Evolutionary conservation across 2,113 vertebrate genomes (phyloP).

Genomic region (Zeus faber): DNA sequence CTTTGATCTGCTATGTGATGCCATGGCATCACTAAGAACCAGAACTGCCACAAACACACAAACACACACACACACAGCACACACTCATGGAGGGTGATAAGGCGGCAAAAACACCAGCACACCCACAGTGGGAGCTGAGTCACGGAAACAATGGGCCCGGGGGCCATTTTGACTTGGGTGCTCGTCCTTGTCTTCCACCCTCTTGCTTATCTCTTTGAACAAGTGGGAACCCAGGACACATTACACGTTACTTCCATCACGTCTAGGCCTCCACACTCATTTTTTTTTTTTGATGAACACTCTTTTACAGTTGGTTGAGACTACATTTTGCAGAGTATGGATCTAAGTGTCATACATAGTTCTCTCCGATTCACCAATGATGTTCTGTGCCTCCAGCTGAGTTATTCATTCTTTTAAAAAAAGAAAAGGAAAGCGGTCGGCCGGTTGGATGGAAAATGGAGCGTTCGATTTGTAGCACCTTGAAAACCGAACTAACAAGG

Average conservation of each 20-base stretch:
- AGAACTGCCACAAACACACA: conserved; percentile 3
- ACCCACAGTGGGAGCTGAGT: conserved; percentile 38
- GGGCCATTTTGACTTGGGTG: no score
- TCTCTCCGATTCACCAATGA: no score
- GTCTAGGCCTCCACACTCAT: neutral
- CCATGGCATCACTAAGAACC: conserved; percentile 3
- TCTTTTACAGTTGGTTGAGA: no score
- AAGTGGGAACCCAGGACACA: neutral
- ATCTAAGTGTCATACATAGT: no score
- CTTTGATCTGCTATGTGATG: conserved; percentile 9
- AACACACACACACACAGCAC: conserved; percentile 12
- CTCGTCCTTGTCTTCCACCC: no score
- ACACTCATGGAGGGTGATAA: conserved; percentile 9
- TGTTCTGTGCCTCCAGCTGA: no score
- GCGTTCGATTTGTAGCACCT: no score
- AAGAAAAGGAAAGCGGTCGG: no score
- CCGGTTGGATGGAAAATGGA: no score
- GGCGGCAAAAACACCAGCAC: conserved; percentile 29
- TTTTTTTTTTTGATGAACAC: neutral
- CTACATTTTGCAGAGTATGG: no score
- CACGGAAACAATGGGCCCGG: conserved; percentile 25
- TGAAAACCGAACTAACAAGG: no score
- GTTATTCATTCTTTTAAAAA: no score
- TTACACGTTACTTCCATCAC: neutral
- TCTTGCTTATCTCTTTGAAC: conserved; percentile 10